These are phyloP conservation scores for Lutra lutra DNA, from an alignment of 2,797 vertebrate species.

Conservation along the genomic window DNA sequence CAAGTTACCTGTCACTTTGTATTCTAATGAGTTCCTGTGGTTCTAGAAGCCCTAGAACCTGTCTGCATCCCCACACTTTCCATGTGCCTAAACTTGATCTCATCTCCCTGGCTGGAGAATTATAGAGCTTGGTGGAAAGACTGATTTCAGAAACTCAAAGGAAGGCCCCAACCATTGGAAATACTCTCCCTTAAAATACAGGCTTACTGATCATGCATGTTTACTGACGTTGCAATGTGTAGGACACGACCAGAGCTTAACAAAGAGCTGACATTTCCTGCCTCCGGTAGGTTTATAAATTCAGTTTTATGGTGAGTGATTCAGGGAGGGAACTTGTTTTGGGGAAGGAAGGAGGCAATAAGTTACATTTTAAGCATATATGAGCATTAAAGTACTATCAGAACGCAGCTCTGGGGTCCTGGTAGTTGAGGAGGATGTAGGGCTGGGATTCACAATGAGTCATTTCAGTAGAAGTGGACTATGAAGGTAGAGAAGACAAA, in stretches of 20 bases:
- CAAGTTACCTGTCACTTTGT: neutral
- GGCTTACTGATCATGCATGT: neutral
- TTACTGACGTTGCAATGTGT: neutral
- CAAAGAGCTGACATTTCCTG: neutral
- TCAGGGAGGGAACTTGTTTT: neutral
- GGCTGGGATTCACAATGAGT: neutral
- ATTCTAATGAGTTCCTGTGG: neutral
- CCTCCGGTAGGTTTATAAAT: neutral
- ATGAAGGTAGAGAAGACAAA: neutral
- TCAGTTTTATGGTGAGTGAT: neutral
- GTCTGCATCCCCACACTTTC: neutral
- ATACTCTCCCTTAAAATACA: neutral
- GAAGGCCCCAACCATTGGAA: neutral
- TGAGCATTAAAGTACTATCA: neutral
- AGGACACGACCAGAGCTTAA: neutral
- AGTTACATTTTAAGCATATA: neutral
- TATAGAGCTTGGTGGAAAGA: neutral
- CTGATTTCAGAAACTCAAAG: neutral
- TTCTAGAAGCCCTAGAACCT: neutral
- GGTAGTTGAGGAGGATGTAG: neutral
- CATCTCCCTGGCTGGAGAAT: neutral
- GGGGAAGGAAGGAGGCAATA: neutral
- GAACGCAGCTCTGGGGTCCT: neutral
- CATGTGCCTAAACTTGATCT: neutral
- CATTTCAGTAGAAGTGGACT: neutral